phyloP scores from a whole-genome alignment of 2,113 vertebrate genomes.

The Cololabis saira region DNA sequence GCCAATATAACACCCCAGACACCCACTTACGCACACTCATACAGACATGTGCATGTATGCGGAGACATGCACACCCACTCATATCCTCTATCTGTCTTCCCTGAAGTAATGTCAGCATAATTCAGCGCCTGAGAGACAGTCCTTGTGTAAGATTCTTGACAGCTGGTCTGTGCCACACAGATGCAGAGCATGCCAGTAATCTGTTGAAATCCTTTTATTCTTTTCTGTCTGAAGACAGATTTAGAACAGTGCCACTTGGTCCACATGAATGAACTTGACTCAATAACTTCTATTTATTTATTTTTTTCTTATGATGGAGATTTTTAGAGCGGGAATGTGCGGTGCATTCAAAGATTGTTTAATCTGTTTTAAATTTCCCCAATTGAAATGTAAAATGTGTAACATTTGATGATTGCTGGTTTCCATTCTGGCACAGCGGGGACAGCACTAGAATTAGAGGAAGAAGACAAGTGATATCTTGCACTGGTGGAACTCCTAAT shows the following conservation, averaged over 20 bases:
- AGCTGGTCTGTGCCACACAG: conserved; percentile 71
- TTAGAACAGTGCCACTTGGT: conserved; percentile 65
- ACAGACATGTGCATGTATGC: background rate
- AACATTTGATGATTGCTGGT: conserved; percentile 57
- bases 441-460: conserved; percentile 44
- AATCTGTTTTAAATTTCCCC: conserved; percentile 57
- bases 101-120: conserved; percentile 63
- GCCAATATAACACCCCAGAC: conserved; percentile 36
- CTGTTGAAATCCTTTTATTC: conserved; percentile 72
- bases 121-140: conserved; percentile 55
- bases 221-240: conserved; percentile 67
- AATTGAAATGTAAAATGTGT: conserved; percentile 68
- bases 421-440: conserved; percentile 52
- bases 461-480: conserved; percentile 49
- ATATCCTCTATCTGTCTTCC: conserved; percentile 37
- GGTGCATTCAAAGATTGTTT: conserved; percentile 41
- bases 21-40: conserved; percentile 25
- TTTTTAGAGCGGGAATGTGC: conserved; percentile 17
- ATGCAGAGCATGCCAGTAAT: conserved; percentile 72
- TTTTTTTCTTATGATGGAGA: conserved; percentile 8
- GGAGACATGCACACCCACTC: conserved; percentile 8
- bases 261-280: conserved; percentile 65
- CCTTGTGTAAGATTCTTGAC: conserved; percentile 52
- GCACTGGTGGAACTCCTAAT: conserved; percentile 35
- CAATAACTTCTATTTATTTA: conserved; percentile 31